These are phyloP conservation scores for Hydra vulgaris DNA, from an alignment of 30 jellyfish, hydroid and myxozoan species.

Conservation along the genomic window DNA sequence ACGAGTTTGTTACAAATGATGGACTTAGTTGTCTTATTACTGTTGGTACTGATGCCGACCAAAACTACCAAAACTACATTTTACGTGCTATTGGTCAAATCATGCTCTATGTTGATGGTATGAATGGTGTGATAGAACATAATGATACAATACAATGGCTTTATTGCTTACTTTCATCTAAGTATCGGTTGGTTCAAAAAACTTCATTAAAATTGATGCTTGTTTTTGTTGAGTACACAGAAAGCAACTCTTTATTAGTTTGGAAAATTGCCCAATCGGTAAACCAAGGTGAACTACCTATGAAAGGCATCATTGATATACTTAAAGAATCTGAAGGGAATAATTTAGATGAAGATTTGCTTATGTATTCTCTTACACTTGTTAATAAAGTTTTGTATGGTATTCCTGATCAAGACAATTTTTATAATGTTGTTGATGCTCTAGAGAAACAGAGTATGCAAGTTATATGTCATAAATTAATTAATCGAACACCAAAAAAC, in stretches of 20 bases:
- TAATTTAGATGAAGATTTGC: slow-evolving; percentile 71
- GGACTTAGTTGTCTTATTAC: slow-evolving; percentile 97
- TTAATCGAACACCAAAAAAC: slow-evolving; percentile 60
- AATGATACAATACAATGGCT: slow-evolving; percentile 97
- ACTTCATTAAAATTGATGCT: slow-evolving; percentile 80
- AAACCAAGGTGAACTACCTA: slow-evolving; percentile 39
- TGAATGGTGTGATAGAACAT: slow-evolving; percentile 98
- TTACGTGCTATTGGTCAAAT: slow-evolving; percentile 96
- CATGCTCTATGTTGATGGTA: slow-evolving; percentile 98
- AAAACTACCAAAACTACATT: slow-evolving; percentile 84
- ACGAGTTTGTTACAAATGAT: slow-evolving; percentile 97
- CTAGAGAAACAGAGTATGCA: slow-evolving; percentile 85
- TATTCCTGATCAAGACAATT: slow-evolving; percentile 88
- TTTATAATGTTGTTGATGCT: slow-evolving; percentile 86
- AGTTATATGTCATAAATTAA: slow-evolving; percentile 61
- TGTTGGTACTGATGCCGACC: slow-evolving; percentile 99
- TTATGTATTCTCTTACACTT: slow-evolving; percentile 65
- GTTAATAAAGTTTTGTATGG: slow-evolving; percentile 90
- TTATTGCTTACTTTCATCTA: slow-evolving; percentile 74
- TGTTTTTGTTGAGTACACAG: slow-evolving; percentile 92
- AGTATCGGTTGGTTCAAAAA: slow-evolving; percentile 96
- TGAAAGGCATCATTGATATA: slow-evolving; percentile 76
- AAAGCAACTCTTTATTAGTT: slow-evolving; percentile 60
- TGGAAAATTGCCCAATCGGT: slow-evolving; percentile 72
- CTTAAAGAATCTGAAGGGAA: slow-evolving; percentile 64